A percentile compares a stretch with the other conserved stretches of the same genome.
Evolutionary conservation across 2,888 invertebrate species (phyloP).

Genomic region (Sinopyrophorus schimmeli): DNA sequence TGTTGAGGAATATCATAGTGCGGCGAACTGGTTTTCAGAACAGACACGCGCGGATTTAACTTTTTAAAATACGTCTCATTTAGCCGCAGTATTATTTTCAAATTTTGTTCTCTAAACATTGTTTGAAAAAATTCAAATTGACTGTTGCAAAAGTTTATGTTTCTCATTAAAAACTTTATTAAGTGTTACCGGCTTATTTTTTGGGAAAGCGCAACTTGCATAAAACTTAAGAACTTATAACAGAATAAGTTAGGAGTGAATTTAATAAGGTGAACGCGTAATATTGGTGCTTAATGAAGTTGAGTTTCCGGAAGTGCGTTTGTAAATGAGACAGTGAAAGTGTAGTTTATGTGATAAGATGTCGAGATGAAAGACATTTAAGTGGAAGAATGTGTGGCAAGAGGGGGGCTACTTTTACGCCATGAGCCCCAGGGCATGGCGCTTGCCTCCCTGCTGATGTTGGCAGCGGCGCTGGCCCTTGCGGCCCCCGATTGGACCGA

Average conservation of each 20-base stretch:
- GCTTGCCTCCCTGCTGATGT: conserved; percentile 50
- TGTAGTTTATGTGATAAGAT: conserved; percentile 3
- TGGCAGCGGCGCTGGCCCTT: conserved; percentile 54
- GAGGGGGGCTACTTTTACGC: conserved; percentile 37
- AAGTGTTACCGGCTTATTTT: conserved; percentile 9
- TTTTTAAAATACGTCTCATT: conserved; percentile 30
- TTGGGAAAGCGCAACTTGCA: conserved; percentile 2
- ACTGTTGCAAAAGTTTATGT: conserved; percentile 12
- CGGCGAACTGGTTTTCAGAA: conserved; percentile 51
- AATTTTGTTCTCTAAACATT: conserved; percentile 24
- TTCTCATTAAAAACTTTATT: conserved; percentile 14
- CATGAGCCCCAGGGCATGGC: conserved; percentile 52
- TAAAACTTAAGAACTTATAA: conserved; percentile 12
- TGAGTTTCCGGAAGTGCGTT: conserved; percentile 7
- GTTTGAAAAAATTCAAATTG: too few relatives aligned
- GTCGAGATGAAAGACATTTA: conserved; percentile 19
- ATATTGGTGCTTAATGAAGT: conserved; percentile 5
- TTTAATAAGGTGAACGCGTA: not conserved
- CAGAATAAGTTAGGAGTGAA: conserved; percentile 10
- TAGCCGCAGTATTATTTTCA: conserved; percentile 36
- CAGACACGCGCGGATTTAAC: conserved; percentile 41
- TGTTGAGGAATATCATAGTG: conserved; percentile 55
- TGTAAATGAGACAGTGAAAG: conserved; percentile 16
- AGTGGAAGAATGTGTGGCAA: conserved; percentile 35
- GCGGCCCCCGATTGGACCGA: conserved; percentile 82